Evolutionary conservation across 2,113 vertebrate species (phyloP), one percentile per base, ranked within the genome.

Genomic region (Leptodactylus fuscus): DNA sequence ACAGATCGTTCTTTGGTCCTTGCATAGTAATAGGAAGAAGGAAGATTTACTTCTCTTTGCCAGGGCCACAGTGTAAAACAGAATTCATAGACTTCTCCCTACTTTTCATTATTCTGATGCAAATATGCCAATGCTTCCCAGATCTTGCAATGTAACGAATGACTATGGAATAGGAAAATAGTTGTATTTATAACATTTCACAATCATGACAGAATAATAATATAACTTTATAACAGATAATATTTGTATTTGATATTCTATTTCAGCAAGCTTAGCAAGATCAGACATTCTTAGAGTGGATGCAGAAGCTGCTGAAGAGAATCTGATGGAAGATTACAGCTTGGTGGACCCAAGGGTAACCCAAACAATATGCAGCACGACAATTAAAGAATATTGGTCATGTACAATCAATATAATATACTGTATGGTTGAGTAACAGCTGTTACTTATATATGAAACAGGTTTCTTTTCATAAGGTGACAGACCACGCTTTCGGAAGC

Each of bases 321-420:
- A 92, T 80, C 88, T 95, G 3, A 29, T 94, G 88, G 91, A 93
- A 83, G 95, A 94, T 22, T 70, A 89, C 0, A 85, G 86, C 1
- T 51, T 91, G 16, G 92, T 95, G 36, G 91, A 92, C 38, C 88
- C 93, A 0, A 94, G 96, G 94, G 97, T 97, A 92, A 89, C 0
- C 18, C 48, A 34, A 36, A 16, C 12, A 53, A n/a, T 27, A 11
- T 11, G 15, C 0, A 78, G 49, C 49, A 55, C 1, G 55, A 38
- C 15, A 76, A 75, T 9, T 51, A 18, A 29, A 27, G 22, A 29
- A 53, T 24, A 36, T 24, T 48, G 7, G 22, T 48, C 16, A 11
- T 20, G 3, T 71, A 76, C 24, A 49, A 24, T 27, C 44, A 29
- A 22, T 32, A 48, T 2, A 67, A 10, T 4, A 6, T 1, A 32